Evolutionary conservation across 1,140 invertebrate species (phyloP).

Genomic region (Psix sp.): DNA sequence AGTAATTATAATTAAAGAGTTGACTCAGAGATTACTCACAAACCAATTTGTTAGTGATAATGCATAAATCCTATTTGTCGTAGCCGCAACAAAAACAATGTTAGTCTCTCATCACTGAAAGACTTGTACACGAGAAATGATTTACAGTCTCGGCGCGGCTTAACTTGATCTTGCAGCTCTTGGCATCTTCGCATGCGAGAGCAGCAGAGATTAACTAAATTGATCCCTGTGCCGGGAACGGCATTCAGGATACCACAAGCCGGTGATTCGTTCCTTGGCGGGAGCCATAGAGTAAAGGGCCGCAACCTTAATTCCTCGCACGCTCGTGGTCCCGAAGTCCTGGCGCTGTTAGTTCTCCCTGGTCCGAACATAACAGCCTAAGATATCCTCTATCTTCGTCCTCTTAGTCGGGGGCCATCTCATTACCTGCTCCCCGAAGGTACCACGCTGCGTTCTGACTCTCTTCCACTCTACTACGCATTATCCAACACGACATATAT

Average conservation of each 20-base stretch:
- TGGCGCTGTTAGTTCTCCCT: constrained; percentile 49
- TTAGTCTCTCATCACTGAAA: constrained; percentile 39
- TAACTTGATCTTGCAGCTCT: constrained; percentile 57
- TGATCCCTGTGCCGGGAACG: constrained; percentile 59
- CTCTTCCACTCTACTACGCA: constrained; percentile 57
- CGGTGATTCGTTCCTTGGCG: constrained; percentile 55
- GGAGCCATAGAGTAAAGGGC: constrained; percentile 54
- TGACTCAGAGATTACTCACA: neutral
- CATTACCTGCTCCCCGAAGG: constrained; percentile 74
- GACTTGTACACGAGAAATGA: constrained; percentile 51
- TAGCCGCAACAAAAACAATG: constrained; percentile 14
- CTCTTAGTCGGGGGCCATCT: constrained; percentile 77
- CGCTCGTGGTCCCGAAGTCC: constrained; percentile 51
- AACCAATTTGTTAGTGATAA: constrained; percentile 25
- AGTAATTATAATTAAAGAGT: no score
- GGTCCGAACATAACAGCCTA: constrained; percentile 43
- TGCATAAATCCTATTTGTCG: constrained; percentile 14
- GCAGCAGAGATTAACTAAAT: constrained; percentile 66
- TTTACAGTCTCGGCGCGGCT: constrained; percentile 42
- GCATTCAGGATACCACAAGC: constrained; percentile 49
- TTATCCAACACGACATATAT: constrained; percentile 58
- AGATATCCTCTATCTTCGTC: constrained; percentile 65
- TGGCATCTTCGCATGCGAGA: constrained; percentile 59
- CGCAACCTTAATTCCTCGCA: constrained; percentile 58
- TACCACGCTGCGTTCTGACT: constrained; percentile 70